Evolutionary conservation across 30 jellyfish, hydroid and myxozoan species (phyloP), one percentile per base, ranked within the genome.

Genomic region (Chrysaora quinquecirrha): DNA sequence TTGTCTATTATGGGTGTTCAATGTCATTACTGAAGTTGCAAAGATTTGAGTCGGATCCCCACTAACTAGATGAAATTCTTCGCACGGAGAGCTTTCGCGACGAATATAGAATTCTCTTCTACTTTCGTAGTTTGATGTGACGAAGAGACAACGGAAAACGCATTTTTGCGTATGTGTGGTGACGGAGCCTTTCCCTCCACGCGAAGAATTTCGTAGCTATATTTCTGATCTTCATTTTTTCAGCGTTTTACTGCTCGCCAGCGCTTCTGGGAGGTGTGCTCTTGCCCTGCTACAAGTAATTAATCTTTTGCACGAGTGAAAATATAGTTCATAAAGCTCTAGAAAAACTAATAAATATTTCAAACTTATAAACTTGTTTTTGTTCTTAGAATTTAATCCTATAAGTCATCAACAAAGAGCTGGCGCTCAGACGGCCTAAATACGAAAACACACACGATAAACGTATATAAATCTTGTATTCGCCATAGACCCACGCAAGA

Each of bases 401-500:
- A 48, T 82, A 82, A 68, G 60, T 77, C 61, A 16, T 29, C 61
- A 78, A 82, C 73, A 22, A 69, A 49, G 48, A 73, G 80, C 69
- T 81, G 58, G 62, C 83, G 75, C 80, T 48, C 78, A 35, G 74
- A 16, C 3, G 3, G 25, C 29, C 25, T 52, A 52, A 52, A 52
- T 82, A 21, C 69, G 92, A 82, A 31, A 82, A 58, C 75, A 28
- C 58, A 54, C 52, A 82, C 78, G 29, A 68, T 50, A 20, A 61
- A 19, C 32, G 34, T 7, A 19, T 64, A 69, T n/a, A 34, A 71
- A 46, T 82, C 79, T 69, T 43, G 72, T 29, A 58, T 71, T 82
- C 58, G 73, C 46, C 48, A 64, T 64, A 68, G 84, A 68, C 61
- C 47, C 38, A 35, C 16, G 75, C 67, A 34, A 48, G 71, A 79